Evolutionary conservation across 2,888 invertebrate species (phyloP).

Genomic region (Archaeoteleia sp.): DNA sequence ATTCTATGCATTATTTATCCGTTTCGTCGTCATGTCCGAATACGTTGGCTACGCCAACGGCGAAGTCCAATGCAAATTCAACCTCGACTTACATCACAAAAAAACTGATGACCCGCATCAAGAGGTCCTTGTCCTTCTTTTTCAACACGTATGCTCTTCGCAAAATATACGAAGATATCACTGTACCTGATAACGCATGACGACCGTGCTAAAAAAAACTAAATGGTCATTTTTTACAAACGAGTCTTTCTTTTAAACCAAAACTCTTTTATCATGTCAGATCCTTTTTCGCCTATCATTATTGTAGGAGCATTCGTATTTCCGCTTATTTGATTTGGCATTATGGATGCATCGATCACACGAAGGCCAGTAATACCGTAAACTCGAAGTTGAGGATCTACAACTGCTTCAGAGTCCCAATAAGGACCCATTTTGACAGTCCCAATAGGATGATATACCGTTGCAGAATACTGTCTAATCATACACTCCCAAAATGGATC

Average conservation of each 20-base stretch:
- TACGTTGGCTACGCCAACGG: conserved; percentile 5
- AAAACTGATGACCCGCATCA: conserved; percentile 43
- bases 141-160: conserved; percentile 5
- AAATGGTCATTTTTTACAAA: too few relatives aligned
- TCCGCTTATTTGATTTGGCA: conserved; percentile 90
- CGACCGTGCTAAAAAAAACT: not conserved
- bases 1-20: too few relatives aligned
- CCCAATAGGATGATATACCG: conserved; percentile 91
- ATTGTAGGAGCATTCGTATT: conserved; percentile 92
- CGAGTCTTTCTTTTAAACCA: conserved; percentile 81
- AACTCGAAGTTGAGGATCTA: conserved; percentile 86
- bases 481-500: conserved; percentile 92
- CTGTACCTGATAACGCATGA: conserved; percentile 15
- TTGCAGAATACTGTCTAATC: conserved; percentile 86
- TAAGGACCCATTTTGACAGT: conserved; percentile 93
- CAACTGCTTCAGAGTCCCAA: conserved; percentile 89
- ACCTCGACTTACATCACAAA: conserved; percentile 44
- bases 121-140: conserved; percentile 16
- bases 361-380: conserved; percentile 87
- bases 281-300: conserved; percentile 93
- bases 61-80: conserved; percentile 27
- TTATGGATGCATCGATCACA: conserved; percentile 90
- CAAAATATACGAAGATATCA: conserved; percentile 12
- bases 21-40: conserved; percentile 16
- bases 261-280: conserved; percentile 90